Conservation (phyloP, 2,888 invertebrate species). For the Platycheirus rosarum region DNA sequence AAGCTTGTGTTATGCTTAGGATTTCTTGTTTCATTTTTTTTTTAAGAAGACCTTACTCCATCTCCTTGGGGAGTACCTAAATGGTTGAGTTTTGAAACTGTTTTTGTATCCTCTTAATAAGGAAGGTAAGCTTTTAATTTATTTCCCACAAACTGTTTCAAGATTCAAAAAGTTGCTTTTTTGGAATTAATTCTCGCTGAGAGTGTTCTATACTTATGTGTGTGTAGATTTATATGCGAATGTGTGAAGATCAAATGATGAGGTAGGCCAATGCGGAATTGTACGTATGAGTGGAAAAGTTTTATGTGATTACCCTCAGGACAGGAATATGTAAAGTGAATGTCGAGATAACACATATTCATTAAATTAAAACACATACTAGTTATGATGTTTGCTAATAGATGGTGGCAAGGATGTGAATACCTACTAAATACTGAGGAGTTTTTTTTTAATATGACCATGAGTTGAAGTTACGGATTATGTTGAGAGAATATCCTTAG, state of each 20-base stretch:
- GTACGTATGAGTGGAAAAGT: neutral
- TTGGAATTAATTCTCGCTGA: constrained; percentile 7
- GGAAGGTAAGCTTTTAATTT: constrained; percentile 41
- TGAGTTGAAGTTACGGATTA: no score
- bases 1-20: constrained; percentile 23
- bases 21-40: neutral
- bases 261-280: constrained; percentile 8
- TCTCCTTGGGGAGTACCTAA: constrained; percentile 14
- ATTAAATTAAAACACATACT: neutral
- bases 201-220: no score
- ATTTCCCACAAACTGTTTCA: constrained; percentile 41
- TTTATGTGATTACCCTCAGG: constrained; percentile 15
- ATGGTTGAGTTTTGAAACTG: constrained; percentile 19
- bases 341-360: neutral
- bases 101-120: neutral
- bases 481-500: no score
- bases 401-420: neutral
- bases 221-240: no score
- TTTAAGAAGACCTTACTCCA: neutral
- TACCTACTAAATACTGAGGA: no score
- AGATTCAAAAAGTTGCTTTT: constrained; percentile 25
- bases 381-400: neutral
- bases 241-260: constrained; percentile 13
- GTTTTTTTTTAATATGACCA: no score
- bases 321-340: neutral